Conservation (phyloP, 2,113 vertebrate species). For the Caretta caretta region DNA sequence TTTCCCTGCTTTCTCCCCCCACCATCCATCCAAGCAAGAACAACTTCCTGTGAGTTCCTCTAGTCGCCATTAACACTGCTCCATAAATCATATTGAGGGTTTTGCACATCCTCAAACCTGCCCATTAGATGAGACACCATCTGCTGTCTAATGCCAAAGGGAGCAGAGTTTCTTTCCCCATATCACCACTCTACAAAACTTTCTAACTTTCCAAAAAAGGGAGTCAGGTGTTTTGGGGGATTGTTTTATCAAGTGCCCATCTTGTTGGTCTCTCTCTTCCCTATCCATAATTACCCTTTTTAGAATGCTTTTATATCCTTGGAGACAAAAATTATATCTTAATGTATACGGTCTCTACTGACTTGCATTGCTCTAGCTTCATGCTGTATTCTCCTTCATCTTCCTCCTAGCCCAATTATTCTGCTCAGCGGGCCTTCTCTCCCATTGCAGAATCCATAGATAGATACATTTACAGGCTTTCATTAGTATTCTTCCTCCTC, state of each 20-base stretch:
- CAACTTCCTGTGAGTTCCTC: slow-evolving; percentile 52
- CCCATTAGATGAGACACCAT: slow-evolving; percentile 47
- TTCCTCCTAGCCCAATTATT: background rate
- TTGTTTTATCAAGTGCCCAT: slow-evolving; percentile 24
- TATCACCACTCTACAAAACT: slow-evolving; percentile 40
- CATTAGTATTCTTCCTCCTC: background rate
- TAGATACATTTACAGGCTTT: background rate
- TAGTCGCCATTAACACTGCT: slow-evolving; percentile 46
- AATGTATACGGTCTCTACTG: slow-evolving; percentile 3
- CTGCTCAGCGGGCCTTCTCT: background rate
- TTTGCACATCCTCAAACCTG: slow-evolving; percentile 54
- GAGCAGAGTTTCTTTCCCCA: slow-evolving; percentile 50
- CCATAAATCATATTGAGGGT: slow-evolving; percentile 52
- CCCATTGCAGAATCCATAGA: background rate
- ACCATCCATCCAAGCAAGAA: slow-evolving; percentile 7
- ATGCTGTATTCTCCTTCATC: background rate
- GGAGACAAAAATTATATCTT: slow-evolving; percentile 39
- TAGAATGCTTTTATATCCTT: slow-evolving; percentile 19
- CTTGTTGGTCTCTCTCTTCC: slow-evolving; percentile 18
- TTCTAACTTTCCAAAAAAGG: slow-evolving; percentile 34
- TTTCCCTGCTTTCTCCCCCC: slow-evolving; percentile 4
- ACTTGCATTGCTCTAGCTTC: background rate
- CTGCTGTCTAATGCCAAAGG: slow-evolving; percentile 43
- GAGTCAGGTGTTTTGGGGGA: slow-evolving; percentile 6
- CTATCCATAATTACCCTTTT: slow-evolving; percentile 47